Evolutionary conservation across 2,888 invertebrate genomes (phyloP), one percentile per base, ranked within the genome.

Genomic region (Pachymerium ferrugineum): DNA sequence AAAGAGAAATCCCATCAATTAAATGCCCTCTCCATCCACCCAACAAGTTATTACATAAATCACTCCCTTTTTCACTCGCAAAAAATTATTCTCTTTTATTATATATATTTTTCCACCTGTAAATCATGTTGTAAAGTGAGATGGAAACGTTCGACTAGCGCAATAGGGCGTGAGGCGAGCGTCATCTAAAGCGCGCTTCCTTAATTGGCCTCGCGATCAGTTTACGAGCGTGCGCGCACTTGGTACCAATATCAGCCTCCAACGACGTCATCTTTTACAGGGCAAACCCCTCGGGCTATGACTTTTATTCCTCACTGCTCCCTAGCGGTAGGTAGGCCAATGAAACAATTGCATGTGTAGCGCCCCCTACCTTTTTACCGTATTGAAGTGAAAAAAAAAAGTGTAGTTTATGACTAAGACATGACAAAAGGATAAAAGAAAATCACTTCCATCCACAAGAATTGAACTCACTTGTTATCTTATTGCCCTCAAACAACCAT

Each of bases 251-350:
- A 62, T 62, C 62, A 62, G 62, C 10, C 62, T 62, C 25, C 62
- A 62, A 62, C 62, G 62, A 62, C 62, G 62, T 62, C 62, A 62
- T 62, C 62, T 62, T 62, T 62, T 62, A 62, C 62, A 62, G 62
- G 62, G 62, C 62, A 25, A 62, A 62, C 62, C 62, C 62, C 62
- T 62, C 62, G 62, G 62, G 62, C 62, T 22, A 62, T 28, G 62
- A 62, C 62, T 62, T 62, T 62, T 62, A 62, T 62, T 62, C 28
- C 62, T 62, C 62, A 62, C 62, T 62, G 62, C 62, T 62, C 62
- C 62, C 62, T 62, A 62, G 62, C 28, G 62, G 28, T 62, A 62
- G 62, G 62, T 62, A 62, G 62, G 62, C 62, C 62, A 62, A 62
- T 62, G 62, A 62, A 62, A 62, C 62, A 62, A 62, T 62, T 62